A percentile compares a stretch with the other conserved stretches of the same genome.
Evolutionary conservation across 2,888 invertebrate genomes (phyloP).

Genomic region (Dryocosmus kuriphilus): DNA sequence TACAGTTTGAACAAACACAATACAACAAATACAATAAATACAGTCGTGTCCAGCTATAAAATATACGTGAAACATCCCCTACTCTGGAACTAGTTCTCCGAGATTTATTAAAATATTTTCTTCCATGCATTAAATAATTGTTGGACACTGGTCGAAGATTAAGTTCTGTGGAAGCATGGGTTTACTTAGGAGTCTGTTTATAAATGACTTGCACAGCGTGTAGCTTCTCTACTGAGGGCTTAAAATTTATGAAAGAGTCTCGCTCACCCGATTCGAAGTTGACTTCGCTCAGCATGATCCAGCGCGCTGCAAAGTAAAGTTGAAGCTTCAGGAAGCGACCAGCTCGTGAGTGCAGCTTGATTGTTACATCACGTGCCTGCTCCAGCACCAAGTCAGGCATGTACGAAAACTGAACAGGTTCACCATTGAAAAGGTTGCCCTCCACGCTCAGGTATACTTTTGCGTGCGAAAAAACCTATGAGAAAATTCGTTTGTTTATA

Average conservation of each 20-base stretch:
- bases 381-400: slow-evolving; percentile 87
- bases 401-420: slow-evolving; percentile 87
- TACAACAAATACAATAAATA: too few relatives aligned
- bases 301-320: slow-evolving; percentile 88
- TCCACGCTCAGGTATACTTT: slow-evolving; percentile 88
- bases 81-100: too few relatives aligned
- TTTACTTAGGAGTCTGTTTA: slow-evolving; percentile 15
- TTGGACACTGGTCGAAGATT: not conserved
- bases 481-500: not conserved
- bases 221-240: slow-evolving; percentile 43
- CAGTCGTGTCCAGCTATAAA: too few relatives aligned
- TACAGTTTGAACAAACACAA: too few relatives aligned
- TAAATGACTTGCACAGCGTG: slow-evolving; percentile 7
- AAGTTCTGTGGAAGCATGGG: not conserved
- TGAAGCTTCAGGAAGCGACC: slow-evolving; percentile 87
- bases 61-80: too few relatives aligned
- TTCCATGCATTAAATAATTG: too few relatives aligned
- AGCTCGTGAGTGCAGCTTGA: slow-evolving; percentile 87
- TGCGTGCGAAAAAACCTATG: slow-evolving; percentile 88
- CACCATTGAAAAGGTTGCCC: slow-evolving; percentile 84
- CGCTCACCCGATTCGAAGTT: slow-evolving; percentile 88
- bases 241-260: slow-evolving; percentile 51
- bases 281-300: slow-evolving; percentile 93
- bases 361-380: slow-evolving; percentile 89
- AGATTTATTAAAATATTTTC: too few relatives aligned